A percentile compares a stretch with the other conserved stretches of the same genome.
Evolutionary conservation across 23 tunicate genomes (phyloP).

Genomic region (Ciona savignyi): DNA sequence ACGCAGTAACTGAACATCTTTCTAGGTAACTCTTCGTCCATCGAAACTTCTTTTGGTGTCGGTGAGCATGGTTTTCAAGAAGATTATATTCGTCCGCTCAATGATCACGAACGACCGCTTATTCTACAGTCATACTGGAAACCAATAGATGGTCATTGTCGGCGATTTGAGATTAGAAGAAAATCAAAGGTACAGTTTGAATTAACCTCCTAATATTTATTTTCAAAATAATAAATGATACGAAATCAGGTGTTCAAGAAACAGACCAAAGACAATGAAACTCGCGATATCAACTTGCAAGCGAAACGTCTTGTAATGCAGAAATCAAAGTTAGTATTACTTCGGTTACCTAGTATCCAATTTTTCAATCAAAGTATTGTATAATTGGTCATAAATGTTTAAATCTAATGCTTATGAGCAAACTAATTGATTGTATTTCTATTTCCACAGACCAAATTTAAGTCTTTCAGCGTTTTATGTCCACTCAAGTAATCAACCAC

Average conservation of each 20-base stretch:
- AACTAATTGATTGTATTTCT: too few relatives aligned
- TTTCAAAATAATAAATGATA: too few relatives aligned
- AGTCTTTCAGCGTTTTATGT: conserved; percentile 1
- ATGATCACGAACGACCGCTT: conserved; percentile 81
- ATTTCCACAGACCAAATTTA: conserved; percentile 7
- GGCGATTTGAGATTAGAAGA: conserved; percentile 74
- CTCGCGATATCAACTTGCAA: conserved; percentile 78
- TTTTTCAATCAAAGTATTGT: too few relatives aligned
- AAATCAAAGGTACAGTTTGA: conserved; percentile 38
- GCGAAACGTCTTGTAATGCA: conserved; percentile 64
- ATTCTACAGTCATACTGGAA: conserved; percentile 87
- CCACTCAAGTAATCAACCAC: conserved; percentile 17
- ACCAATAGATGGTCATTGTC: conserved; percentile 65
- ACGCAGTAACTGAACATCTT: too few relatives aligned
- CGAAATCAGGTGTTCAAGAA: conserved; percentile 44
- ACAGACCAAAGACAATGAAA: conserved; percentile 41
- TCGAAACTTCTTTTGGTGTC: not conserved
- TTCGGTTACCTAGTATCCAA: too few relatives aligned
- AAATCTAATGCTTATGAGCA: too few relatives aligned
- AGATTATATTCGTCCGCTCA: conserved; percentile 76
- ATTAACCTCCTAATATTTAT: too few relatives aligned
- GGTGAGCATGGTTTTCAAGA: conserved; percentile 40
- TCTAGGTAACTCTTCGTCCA: not conserved
- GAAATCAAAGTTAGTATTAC: conserved; percentile 54
- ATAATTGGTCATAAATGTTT: too few relatives aligned